These are phyloP conservation scores for Lepidothrix coronata DNA, from an alignment of 2,113 vertebrate genomes.

Conservation along the genomic window DNA sequence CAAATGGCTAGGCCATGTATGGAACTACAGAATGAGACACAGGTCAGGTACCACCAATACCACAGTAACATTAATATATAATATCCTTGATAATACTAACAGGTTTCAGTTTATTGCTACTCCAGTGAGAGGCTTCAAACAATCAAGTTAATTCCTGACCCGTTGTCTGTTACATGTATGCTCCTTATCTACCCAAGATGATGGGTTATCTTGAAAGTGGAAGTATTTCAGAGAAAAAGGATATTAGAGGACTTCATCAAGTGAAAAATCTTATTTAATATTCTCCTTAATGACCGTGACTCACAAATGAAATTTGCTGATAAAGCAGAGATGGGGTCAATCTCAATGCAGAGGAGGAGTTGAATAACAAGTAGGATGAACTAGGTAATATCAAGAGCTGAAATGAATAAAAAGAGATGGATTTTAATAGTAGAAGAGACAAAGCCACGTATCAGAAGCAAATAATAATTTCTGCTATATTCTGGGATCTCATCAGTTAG, in stretches of 20 bases:
- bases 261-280: constrained; percentile 53
- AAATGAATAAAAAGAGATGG: constrained; percentile 9
- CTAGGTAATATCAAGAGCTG: background rate
- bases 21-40: background rate
- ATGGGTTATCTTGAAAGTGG: constrained; percentile 2
- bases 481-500: background rate
- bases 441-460: background rate
- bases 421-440: constrained; percentile 37
- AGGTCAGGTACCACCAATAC: background rate
- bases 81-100: background rate
- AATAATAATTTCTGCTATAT: background rate
- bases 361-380: constrained; percentile 38
- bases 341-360: background rate
- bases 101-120: background rate
- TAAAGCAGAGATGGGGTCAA: constrained; percentile 40
- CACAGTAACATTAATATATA: background rate
- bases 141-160: background rate
- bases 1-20: rapidly evolving
- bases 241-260: constrained; percentile 50
- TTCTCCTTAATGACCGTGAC: constrained; percentile 48
- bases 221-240: constrained; percentile 33
- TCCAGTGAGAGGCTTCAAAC: background rate
- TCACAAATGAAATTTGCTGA: background rate
- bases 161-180: background rate
- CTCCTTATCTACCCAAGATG: background rate